These are phyloP conservation scores for Chascanopsetta lugubris DNA, from an alignment of 2,113 vertebrate species.

Conservation along the genomic window DNA sequence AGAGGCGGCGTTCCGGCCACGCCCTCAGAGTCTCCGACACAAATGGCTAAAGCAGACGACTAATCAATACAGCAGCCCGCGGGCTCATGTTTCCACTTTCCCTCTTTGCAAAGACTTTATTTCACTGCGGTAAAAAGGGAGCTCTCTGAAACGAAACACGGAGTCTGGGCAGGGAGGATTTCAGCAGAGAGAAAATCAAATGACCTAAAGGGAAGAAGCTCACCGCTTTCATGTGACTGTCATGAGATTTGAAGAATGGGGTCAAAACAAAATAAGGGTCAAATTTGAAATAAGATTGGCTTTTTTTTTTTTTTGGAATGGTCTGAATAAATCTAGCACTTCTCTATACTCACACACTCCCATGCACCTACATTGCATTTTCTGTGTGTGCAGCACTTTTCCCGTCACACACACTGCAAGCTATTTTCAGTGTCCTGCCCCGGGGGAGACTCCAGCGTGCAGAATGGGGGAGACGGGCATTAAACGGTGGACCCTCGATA, in stretches of 20 bases:
- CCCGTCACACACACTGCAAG: background rate
- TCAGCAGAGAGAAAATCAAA: conserved; percentile 3
- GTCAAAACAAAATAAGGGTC: background rate
- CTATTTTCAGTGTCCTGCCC: background rate
- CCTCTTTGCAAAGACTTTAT: conserved; percentile 45
- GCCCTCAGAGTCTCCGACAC: conserved; percentile 62
- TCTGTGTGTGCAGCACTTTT: background rate
- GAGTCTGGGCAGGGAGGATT: conserved; percentile 17
- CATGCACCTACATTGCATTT: no score
- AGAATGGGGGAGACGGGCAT: background rate
- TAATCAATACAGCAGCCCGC: conserved; percentile 73
- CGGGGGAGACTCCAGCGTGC: background rate
- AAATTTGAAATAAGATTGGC: background rate
- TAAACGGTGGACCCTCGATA: background rate
- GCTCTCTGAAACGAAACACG: conserved; percentile 54
- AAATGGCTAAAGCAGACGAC: conserved; percentile 67
- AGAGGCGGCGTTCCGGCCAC: conserved; percentile 35
- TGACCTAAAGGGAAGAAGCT: background rate
- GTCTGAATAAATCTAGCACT: background rate
- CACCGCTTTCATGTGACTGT: conserved; percentile 6
- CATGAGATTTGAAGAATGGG: background rate
- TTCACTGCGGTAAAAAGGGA: conserved; percentile 71
- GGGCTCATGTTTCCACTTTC: conserved; percentile 54
- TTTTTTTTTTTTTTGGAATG: background rate
- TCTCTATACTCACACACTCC: no score